Evolutionary conservation across 2,113 vertebrate genomes (phyloP).

Genomic region (Cottus gobio): DNA sequence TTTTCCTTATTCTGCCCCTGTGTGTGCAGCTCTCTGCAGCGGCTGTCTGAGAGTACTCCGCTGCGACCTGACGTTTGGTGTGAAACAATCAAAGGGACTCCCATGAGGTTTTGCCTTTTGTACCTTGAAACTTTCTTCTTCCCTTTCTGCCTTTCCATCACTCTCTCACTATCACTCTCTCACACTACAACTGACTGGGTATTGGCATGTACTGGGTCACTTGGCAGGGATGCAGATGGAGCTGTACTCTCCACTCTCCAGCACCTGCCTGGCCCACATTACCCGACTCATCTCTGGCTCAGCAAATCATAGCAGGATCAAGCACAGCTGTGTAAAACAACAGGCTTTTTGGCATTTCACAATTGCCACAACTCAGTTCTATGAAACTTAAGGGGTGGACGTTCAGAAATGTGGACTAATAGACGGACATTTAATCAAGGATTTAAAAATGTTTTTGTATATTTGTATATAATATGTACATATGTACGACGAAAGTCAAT

Average conservation of each 20-base stretch:
- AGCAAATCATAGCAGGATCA: constrained; percentile 59
- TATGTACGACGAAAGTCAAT: no score
- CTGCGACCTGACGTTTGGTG: constrained; percentile 15
- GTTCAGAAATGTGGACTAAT: background rate
- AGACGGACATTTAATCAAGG: background rate
- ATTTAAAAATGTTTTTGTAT: no score
- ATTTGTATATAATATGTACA: no score
- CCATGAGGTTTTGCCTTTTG: constrained; percentile 9
- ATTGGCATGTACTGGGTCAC: constrained; percentile 58
- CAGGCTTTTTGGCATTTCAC: constrained; percentile 43
- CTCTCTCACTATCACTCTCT: constrained; percentile 3
- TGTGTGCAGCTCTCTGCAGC: constrained; percentile 24
- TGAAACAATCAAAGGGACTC: constrained; percentile 41
- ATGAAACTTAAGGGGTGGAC: background rate
- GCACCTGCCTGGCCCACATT: constrained; percentile 71
- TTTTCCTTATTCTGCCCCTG: constrained; percentile 9
- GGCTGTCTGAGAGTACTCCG: background rate
- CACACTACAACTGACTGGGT: constrained; percentile 36
- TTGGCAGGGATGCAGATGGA: constrained; percentile 59
- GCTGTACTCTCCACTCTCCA: constrained; percentile 49
- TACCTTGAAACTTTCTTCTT: constrained; percentile 7
- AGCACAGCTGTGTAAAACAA: constrained; percentile 63
- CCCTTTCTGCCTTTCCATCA: background rate
- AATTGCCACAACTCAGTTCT: constrained; percentile 4
- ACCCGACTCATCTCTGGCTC: constrained; percentile 59